Conservation (phyloP, 2,113 vertebrate genomes). For the Dendropsophus ebraccatus region DNA sequence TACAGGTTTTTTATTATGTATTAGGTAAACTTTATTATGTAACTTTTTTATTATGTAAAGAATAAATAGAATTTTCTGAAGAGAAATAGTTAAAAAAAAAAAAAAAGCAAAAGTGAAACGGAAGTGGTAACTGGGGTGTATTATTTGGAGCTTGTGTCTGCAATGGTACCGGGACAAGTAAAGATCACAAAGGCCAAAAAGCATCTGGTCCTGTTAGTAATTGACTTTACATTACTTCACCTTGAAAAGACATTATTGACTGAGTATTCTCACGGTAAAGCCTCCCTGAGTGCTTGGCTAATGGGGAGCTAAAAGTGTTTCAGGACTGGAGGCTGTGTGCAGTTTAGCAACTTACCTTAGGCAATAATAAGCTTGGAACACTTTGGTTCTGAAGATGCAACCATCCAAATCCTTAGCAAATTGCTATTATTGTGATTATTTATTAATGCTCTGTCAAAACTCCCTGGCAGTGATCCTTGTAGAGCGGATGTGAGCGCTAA, state of each 20-base stretch:
- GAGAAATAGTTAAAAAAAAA: background rate
- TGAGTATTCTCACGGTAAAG: slow-evolving; percentile 64
- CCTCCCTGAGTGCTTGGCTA: slow-evolving; percentile 69
- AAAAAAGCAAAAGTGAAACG: background rate
- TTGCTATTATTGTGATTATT: slow-evolving; percentile 41
- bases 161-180: slow-evolving; percentile 13
- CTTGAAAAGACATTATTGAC: slow-evolving; percentile 64
- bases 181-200: slow-evolving; percentile 47
- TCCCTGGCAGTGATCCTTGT: background rate
- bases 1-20: too few relatives aligned
- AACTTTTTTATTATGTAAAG: too few relatives aligned
- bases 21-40: too few relatives aligned
- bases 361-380: slow-evolving; percentile 35
- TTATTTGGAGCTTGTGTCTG: background rate
- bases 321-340: slow-evolving; percentile 63
- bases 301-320: slow-evolving; percentile 72
- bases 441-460: slow-evolving; percentile 29
- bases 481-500: background rate
- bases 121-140: background rate
- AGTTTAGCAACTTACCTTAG: slow-evolving; percentile 67
- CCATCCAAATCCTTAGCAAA: slow-evolving; percentile 30
- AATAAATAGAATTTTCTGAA: too few relatives aligned
- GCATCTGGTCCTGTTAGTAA: slow-evolving; percentile 45
- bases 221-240: slow-evolving; percentile 56
- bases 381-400: background rate